Evolutionary conservation across 2,797 vertebrate genomes (phyloP).

Genomic region (Lithobates pipiens): DNA sequence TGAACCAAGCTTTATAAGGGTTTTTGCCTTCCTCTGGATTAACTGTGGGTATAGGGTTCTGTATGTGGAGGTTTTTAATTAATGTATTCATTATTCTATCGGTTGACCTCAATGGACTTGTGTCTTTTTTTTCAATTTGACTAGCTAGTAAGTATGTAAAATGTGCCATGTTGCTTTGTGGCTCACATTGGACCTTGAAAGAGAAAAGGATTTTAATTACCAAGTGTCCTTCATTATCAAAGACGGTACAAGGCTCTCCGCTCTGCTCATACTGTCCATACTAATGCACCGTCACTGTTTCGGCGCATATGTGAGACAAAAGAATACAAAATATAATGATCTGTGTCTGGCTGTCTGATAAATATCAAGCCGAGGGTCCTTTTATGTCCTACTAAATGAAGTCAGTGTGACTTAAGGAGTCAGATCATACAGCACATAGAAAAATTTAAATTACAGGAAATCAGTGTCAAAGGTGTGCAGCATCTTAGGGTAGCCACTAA

Average conservation of each 20-base stretch:
- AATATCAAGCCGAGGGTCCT: background rate
- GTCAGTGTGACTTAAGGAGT: background rate
- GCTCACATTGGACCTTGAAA: background rate
- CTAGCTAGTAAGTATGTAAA: too few relatives aligned
- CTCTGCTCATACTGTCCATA: background rate
- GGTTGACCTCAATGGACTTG: too few relatives aligned
- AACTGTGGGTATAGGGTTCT: too few relatives aligned
- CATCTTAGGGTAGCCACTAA: too few relatives aligned
- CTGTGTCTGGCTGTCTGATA: conserved; percentile 1
- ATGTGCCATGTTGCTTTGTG: background rate
- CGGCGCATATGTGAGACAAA: background rate
- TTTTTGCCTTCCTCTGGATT: too few relatives aligned
- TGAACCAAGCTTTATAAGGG: too few relatives aligned
- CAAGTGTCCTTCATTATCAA: conserved; percentile 12
- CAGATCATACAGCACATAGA: background rate
- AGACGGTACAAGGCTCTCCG: background rate
- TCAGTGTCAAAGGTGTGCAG: background rate
- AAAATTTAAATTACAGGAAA: background rate
- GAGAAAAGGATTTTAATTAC: conserved; percentile 26
- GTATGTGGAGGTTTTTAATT: too few relatives aligned
- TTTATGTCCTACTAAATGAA: conserved; percentile 9
- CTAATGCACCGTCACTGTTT: background rate
- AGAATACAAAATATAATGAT: conserved; percentile 22
- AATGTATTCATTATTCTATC: too few relatives aligned
- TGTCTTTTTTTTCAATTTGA: too few relatives aligned